phyloP scores from a whole-genome alignment of 2,888 invertebrate genomes.

The Noctua pronuba region DNA sequence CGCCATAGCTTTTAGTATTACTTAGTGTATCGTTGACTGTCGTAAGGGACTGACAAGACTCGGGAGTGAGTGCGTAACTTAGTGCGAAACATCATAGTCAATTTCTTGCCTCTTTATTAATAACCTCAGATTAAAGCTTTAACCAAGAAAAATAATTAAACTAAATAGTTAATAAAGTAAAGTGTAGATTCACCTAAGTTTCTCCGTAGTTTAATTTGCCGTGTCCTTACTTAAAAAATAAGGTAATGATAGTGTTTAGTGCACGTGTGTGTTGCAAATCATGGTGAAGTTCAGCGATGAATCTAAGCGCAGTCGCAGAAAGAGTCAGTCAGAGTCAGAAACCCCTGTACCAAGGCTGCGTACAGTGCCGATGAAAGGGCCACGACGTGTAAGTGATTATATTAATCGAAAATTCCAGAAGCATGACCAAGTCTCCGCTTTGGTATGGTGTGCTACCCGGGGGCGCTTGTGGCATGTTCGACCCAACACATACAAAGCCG shows the following conservation, averaged over 20 bases:
- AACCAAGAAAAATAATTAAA: neutral
- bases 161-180: neutral
- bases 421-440: slow-evolving; percentile 91
- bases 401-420: slow-evolving; percentile 71
- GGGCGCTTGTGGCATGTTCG: slow-evolving; percentile 98
- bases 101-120: neutral
- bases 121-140: neutral
- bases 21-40: neutral
- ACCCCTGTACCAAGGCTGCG: neutral
- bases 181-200: neutral
- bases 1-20: neutral
- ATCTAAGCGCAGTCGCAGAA: neutral
- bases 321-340: too few relatives aligned
- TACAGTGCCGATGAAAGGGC: neutral
- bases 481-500: slow-evolving; percentile 96
- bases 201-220: neutral
- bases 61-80: neutral
- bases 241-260: neutral
- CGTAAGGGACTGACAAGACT: neutral
- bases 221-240: neutral
- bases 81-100: neutral
- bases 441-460: slow-evolving; percentile 98
- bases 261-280: neutral
- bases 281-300: neutral
- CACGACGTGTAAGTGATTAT: slow-evolving; percentile 14